Percentiles rank a stretch among this genome's conserved stretches.
Conservation (phyloP, 2,797 vertebrate genomes). For the Dipus sagitta region DNA sequence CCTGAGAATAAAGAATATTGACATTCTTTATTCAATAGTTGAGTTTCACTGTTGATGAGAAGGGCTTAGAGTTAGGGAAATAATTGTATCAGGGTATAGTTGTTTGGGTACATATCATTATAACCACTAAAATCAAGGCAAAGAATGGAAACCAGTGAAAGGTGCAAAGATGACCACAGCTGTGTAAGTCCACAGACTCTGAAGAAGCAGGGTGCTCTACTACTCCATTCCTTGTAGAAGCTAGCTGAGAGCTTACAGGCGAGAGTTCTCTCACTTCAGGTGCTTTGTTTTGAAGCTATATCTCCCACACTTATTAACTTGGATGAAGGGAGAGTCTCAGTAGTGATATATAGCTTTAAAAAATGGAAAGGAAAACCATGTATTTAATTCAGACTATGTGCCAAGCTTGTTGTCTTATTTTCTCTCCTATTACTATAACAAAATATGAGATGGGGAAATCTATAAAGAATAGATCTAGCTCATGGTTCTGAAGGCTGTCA, state of each 20-base stretch:
- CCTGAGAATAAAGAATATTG: too few species aligned
- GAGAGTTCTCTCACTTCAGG: neutral
- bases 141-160: neutral
- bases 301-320: neutral
- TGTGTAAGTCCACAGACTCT: neutral
- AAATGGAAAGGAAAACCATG: neutral
- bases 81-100: neutral
- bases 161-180: neutral
- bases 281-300: neutral
- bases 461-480: neutral
- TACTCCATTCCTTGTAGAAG: neutral
- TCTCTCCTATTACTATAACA: neutral
- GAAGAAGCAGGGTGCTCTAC: neutral
- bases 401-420: neutral
- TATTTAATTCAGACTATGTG: neutral
- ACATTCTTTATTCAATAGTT: too few species aligned
- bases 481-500: neutral
- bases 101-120: neutral
- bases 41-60: neutral
- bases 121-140: neutral
- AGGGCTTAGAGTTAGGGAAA: neutral
- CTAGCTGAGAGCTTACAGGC: neutral
- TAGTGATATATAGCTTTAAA: constrained; percentile 21
- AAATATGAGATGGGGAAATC: neutral
- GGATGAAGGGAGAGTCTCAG: neutral